Evolutionary conservation across 2,888 invertebrate species (phyloP).

Genomic region (Cordilura impudica): DNA sequence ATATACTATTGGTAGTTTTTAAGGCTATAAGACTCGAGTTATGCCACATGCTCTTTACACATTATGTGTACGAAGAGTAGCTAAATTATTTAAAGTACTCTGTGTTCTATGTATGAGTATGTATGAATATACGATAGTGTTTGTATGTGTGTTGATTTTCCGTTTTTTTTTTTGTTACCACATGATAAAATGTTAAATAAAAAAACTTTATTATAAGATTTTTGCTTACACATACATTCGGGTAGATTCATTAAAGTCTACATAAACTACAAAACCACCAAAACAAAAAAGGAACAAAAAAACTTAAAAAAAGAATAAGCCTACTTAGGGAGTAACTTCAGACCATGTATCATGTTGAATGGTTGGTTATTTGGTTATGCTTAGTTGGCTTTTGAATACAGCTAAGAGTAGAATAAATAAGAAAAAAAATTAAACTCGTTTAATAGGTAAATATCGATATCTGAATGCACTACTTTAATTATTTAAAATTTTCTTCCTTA

Average conservation of each 20-base stretch:
- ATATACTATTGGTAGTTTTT: conserved; percentile 4
- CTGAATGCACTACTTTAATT: neutral
- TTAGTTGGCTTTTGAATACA: neutral
- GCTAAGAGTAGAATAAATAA: neutral
- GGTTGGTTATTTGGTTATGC: neutral
- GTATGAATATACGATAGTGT: neutral
- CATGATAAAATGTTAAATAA: conserved; percentile 47
- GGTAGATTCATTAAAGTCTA: conserved; percentile 39
- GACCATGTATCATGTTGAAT: conserved; percentile 24
- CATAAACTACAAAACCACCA: conserved; percentile 39
- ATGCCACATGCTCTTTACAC: conserved; percentile 10
- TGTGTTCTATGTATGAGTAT: neutral
- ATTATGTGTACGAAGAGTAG: neutral
- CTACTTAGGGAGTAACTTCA: conserved; percentile 38
- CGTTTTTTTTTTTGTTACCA: conserved; percentile 5
- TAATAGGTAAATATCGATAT: neutral
- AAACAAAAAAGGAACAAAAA: neutral
- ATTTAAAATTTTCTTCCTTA: too few relatives aligned
- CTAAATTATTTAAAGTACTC: conserved; percentile 10
- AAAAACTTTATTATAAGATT: conserved; percentile 45
- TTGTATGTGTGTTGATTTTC: neutral
- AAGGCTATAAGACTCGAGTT: conserved; percentile 20
- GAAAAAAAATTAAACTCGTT: neutral
- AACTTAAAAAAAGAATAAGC: conserved; percentile 16
- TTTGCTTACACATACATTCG: conserved; percentile 27